phyloP scores from a whole-genome alignment of 2,888 invertebrate genomes.

The Odontomyia ornata region DNA sequence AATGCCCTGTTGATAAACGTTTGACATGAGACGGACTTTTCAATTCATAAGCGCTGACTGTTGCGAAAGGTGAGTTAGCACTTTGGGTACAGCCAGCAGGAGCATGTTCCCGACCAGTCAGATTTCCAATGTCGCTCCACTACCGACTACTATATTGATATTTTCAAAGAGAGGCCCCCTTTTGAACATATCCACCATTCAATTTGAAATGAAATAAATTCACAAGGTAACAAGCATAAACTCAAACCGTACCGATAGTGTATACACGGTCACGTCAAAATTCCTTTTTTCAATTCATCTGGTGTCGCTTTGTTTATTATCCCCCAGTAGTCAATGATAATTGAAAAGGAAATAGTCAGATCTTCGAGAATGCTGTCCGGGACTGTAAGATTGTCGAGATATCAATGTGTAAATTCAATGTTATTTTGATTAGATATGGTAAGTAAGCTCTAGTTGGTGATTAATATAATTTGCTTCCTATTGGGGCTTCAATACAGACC shows the following conservation, averaged over 20 bases:
- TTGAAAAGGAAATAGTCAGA: slow-evolving; percentile 21
- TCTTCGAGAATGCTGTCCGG: not conserved
- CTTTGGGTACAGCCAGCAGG: slow-evolving; percentile 30
- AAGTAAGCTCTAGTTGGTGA: no score
- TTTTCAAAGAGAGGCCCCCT: slow-evolving; percentile 19
- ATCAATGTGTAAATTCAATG: no score
- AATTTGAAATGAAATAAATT: slow-evolving; percentile 43
- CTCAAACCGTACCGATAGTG: slow-evolving; percentile 4
- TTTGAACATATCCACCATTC: slow-evolving; percentile 6
- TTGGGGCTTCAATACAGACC: no score
- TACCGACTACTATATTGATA: slow-evolving; percentile 23
- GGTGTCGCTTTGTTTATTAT: slow-evolving; percentile 45
- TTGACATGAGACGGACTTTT: slow-evolving; percentile 52
- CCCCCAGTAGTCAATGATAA: slow-evolving; percentile 31
- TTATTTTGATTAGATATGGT: no score
- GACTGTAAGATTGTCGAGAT: not conserved
- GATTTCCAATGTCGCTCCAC: slow-evolving; percentile 31
- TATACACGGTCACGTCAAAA: slow-evolving; percentile 38
- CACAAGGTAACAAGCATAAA: slow-evolving; percentile 32
- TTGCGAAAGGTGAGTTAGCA: slow-evolving; percentile 51
- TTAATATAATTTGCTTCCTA: no score
- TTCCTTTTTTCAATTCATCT: slow-evolving; percentile 40
- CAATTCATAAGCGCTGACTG: slow-evolving; percentile 51
- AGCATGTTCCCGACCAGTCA: slow-evolving; percentile 36
- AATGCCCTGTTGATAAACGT: slow-evolving; percentile 51